Percentiles rank a stretch among this genome's conserved stretches.
These are phyloP conservation scores for Anas acuta DNA, from an alignment of 2,797 vertebrate species.

Conservation along the genomic window DNA sequence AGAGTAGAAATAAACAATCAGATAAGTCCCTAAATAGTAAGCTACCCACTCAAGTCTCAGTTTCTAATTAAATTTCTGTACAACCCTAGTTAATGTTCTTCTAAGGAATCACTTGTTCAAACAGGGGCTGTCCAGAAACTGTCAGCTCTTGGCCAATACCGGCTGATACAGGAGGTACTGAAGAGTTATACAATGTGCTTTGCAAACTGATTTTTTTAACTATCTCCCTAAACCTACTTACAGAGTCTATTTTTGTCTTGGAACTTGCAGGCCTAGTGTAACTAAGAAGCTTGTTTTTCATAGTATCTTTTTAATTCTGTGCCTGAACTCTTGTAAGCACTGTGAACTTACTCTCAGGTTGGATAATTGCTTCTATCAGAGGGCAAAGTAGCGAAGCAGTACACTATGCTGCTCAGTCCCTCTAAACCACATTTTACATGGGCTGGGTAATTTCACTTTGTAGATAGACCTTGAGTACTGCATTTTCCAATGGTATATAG, in stretches of 20 bases:
- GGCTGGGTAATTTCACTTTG: not conserved
- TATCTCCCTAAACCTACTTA: not conserved
- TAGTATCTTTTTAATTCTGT: not conserved
- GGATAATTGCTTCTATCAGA: not conserved
- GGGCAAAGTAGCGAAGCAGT: not conserved
- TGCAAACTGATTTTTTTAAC: not conserved
- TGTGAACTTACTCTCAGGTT: not conserved
- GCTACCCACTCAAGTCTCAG: not conserved
- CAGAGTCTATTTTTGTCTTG: not conserved
- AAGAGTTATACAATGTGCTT: not conserved
- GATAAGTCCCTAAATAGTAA: not conserved
- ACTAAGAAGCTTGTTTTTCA: not conserved
- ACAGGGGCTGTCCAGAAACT: not conserved
- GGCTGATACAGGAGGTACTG: not conserved
- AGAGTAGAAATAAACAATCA: not conserved
- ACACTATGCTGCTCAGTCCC: not conserved
- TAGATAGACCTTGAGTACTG: not conserved
- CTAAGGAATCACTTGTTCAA: not conserved
- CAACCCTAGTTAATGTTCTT: not conserved
- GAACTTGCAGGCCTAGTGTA: not conserved
- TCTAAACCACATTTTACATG: not conserved
- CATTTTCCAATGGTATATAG: not conserved
- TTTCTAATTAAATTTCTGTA: not conserved
- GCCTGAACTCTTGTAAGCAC: not conserved
- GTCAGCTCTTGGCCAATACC: not conserved